A percentile compares a stretch with the other conserved stretches of the same genome.
Conservation (phyloP, 1,140 invertebrate species). For the Phymorhynchus buccinoides region DNA sequence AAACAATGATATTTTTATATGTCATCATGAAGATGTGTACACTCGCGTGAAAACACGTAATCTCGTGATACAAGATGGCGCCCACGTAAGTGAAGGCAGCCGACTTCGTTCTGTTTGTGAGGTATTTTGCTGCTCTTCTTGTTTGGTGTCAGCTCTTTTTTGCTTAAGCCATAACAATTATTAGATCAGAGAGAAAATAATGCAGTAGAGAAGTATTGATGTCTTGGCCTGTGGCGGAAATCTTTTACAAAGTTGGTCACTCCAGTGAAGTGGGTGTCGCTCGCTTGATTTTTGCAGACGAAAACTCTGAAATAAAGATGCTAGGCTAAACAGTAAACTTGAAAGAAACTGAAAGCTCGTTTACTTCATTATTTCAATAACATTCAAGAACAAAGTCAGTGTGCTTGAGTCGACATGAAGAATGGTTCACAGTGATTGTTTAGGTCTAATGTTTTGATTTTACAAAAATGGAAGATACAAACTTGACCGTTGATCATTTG, state of each 20-base stretch:
- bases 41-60: neutral
- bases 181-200: neutral
- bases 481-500: too few relatives aligned
- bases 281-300: neutral
- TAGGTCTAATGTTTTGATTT: too few relatives aligned
- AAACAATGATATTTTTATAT: too few relatives aligned
- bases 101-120: neutral
- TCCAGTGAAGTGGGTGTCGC: neutral
- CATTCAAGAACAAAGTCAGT: too few relatives aligned
- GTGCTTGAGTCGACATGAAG: too few relatives aligned
- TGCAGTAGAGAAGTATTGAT: neutral
- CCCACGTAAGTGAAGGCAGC: neutral
- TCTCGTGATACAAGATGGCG: slow-evolving; percentile 11
- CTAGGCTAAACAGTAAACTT: too few relatives aligned
- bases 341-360: too few relatives aligned
- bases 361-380: too few relatives aligned
- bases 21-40: neutral
- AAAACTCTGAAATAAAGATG: too few relatives aligned
- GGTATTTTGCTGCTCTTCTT: neutral
- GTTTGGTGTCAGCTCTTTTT: neutral
- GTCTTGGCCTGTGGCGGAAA: neutral
- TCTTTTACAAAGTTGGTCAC: neutral
- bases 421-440: too few relatives aligned
- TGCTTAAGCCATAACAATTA: neutral
- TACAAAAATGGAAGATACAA: too few relatives aligned